These are phyloP conservation scores for Phataginus tricuspis DNA, from an alignment of 2,797 vertebrate genomes.

Conservation along the genomic window DNA sequence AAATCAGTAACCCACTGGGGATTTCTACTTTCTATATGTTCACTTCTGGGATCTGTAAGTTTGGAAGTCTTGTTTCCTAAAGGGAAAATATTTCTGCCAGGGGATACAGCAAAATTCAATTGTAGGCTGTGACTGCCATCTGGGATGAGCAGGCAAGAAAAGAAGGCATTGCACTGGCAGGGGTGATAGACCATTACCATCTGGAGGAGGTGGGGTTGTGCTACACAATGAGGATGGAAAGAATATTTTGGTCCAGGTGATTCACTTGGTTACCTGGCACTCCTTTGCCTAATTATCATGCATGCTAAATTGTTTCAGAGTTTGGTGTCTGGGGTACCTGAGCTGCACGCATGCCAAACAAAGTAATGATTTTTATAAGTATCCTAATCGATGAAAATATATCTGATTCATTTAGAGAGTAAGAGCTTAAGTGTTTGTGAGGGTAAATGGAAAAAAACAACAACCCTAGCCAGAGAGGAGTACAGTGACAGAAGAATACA, in stretches of 20 bases:
- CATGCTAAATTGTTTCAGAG: background rate
- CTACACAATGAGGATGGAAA: background rate
- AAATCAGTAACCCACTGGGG: background rate
- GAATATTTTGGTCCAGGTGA: background rate
- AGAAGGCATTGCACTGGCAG: background rate
- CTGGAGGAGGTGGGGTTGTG: background rate
- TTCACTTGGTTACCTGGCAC: background rate
- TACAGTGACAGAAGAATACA: background rate
- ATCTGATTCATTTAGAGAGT: background rate
- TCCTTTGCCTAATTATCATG: background rate
- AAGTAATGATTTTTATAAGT: background rate
- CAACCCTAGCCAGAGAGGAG: background rate
- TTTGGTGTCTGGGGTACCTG: background rate
- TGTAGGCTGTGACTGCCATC: background rate
- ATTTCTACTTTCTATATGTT: background rate
- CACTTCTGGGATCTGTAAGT: background rate
- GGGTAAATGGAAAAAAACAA: background rate
- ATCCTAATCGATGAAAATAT: background rate
- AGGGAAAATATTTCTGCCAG: background rate
- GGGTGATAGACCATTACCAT: background rate
- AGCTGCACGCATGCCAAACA: background rate
- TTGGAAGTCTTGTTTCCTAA: background rate
- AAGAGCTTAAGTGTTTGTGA: background rate
- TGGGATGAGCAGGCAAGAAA: background rate
- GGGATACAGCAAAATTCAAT: background rate